Evolutionary conservation across 2,113 vertebrate species (phyloP).

Genomic region (Marcusenius ussheri): DNA sequence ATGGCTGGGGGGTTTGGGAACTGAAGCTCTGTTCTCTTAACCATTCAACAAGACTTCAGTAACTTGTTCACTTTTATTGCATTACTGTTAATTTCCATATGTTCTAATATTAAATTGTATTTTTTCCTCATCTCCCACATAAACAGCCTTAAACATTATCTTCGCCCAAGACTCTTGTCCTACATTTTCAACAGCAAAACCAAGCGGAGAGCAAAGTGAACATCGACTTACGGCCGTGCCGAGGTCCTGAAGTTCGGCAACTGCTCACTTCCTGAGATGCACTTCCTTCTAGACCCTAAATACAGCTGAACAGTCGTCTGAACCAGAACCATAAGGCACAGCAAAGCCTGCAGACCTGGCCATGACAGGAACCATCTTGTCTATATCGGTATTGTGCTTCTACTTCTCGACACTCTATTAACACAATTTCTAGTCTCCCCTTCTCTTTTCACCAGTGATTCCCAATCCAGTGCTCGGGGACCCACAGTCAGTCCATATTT

Average conservation of each 20-base stretch:
- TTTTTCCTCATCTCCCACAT: neutral
- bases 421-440: neutral
- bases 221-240: neutral
- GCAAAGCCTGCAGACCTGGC: neutral
- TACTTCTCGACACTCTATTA: neutral
- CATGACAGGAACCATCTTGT: neutral
- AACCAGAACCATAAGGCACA: neutral
- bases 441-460: neutral
- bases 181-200: neutral
- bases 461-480: neutral
- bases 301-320: neutral
- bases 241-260: neutral
- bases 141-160: neutral
- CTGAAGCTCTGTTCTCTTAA: neutral
- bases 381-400: neutral
- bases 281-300: neutral
- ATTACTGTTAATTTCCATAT: neutral
- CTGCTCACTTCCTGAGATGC: neutral
- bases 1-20: neutral
- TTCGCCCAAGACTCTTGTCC: neutral
- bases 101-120: neutral
- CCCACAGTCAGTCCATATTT: neutral
- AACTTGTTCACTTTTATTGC: neutral
- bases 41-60: neutral
- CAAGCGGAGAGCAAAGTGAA: neutral